Evolutionary conservation across 2,888 invertebrate species (phyloP), one percentile per base, ranked within the genome.

Genomic region (Drosophila subsilvestris): DNA sequence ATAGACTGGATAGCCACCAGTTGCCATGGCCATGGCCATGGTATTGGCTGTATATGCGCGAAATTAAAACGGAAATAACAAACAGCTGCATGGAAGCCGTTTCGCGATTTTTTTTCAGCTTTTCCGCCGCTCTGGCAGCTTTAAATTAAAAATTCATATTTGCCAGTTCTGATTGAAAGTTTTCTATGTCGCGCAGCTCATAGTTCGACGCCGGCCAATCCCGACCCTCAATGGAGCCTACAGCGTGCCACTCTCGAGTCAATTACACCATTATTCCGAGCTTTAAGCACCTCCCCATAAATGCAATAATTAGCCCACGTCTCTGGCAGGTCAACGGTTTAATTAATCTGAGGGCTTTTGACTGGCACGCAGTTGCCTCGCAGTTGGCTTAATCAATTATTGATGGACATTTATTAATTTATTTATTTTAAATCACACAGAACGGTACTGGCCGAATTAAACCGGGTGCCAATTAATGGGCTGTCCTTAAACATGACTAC

Each of bases 41-140:
- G 10, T 3, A 10, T 1, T 25, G 25, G 4, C 25, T 6, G 6
- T 25, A 25, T 25, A 0, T 2, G 27, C 27, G 27, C 2, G 18
- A 79, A 69, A 63, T 73, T 68, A 32, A 56, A 79, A 18, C 78
- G 73, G 75, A 82, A 77, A 79, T 69, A 65, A 67, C 17, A 27
- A 5, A n/a, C 61, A 27, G 17, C 20, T 17, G 20, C 32, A 17
- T 17, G 1, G 10, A 17, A 53, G 44, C 37, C 25, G 32, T 47
- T 63, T 54, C 47, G 42, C 44, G 49, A 63, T 50, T 56, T 25
- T 20, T 20, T 49, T 56, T 55, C 45, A 48, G 51, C 51, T 60
- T 63, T 63, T 60, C 62, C 48, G 54, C 44, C 49, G 32, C 32
- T 65, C 12, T 12, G 32, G 65, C 76, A 76, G 66, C 74, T 76